A percentile compares a stretch with the other conserved stretches of the same genome.
phyloP scores from a whole-genome alignment of 2,888 invertebrate genomes.

The Eupithecia dodoneata region DNA sequence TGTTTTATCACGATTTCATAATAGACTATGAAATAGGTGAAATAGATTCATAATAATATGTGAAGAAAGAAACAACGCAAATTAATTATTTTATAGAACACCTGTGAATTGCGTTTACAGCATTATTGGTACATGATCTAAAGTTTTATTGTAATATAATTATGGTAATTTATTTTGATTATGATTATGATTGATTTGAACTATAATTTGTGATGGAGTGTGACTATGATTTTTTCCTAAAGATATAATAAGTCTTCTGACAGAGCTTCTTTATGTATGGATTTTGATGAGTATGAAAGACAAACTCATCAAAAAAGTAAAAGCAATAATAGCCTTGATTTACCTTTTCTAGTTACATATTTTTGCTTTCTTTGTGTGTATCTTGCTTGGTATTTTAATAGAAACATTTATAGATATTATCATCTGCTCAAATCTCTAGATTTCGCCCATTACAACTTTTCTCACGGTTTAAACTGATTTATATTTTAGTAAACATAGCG shows the following conservation, averaged over 20 bases:
- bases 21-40: background rate
- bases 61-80: background rate
- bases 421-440: conserved; percentile 11
- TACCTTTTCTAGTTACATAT: too few species aligned
- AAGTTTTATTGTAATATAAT: background rate
- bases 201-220: too few species aligned
- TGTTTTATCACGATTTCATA: conserved; percentile 8
- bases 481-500: conserved; percentile 40
- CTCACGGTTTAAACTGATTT: conserved; percentile 44
- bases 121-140: background rate
- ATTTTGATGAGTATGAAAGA: too few species aligned
- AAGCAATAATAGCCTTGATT: too few species aligned
- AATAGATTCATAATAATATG: background rate
- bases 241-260: background rate
- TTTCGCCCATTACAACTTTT: conserved; percentile 29
- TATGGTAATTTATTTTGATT: too few species aligned
- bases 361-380: too few species aligned
- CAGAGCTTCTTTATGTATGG: background rate
- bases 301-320: too few species aligned
- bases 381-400: background rate
- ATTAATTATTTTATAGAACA: background rate
- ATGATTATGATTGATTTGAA: too few species aligned
- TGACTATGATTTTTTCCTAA: background rate
- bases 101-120: background rate
- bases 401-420: background rate